Base-by-base conservation (phyloP, 2,797 vertebrate genomes). In the Bovichtus diacanthus region DNA sequence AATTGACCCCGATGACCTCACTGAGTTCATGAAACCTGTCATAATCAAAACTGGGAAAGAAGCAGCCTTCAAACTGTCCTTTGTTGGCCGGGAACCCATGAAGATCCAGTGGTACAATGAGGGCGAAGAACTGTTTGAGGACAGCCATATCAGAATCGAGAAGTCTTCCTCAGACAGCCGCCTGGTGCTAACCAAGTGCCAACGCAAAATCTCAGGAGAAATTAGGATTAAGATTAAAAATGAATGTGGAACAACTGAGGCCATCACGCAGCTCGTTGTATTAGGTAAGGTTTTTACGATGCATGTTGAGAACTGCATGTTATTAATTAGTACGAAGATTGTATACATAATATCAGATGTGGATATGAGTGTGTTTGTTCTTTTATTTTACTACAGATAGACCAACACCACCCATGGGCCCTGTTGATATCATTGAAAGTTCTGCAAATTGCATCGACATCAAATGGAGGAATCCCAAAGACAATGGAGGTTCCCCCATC, bases 211-310 rank as follows among this genome's bases (percentile, higher is more conserved):
- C 75, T 59, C 94, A 5, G 98, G 96, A 77, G 95, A 93, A 85
- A 96, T 98, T 83, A 96, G 96, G 85, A 79, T 97, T 72, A 97
- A 93, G 46, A 92, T 97, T 80, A 97, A 92, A 87, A 98, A 97
- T 2, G 90, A 96, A 78, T 96, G 93, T 64, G 97, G 97, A 47
- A 89, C 87, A 12, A 75, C 78, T 59, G 95, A 96, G 65, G 95
- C 95, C 3, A 11, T 91, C 66, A 75, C 97, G n/a, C 93, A 93
- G n/a, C 90, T 99, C 4, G 13, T 91, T 56, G 93, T 98, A 38
- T 80, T 94, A 83, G 97, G 97, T 97, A 88, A 87, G 91, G 72
- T 74, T 34, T 56, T 12, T n/a, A 11, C 0, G 2, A 10, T 53
- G 10, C 25, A 61, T 23, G 19, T 51, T 41, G 15, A 55, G 16